A percentile compares a stretch with the other conserved stretches of the same genome.
phyloP scores from a whole-genome alignment of 1,140 invertebrate species.

The Drosophila sp. region DNA sequence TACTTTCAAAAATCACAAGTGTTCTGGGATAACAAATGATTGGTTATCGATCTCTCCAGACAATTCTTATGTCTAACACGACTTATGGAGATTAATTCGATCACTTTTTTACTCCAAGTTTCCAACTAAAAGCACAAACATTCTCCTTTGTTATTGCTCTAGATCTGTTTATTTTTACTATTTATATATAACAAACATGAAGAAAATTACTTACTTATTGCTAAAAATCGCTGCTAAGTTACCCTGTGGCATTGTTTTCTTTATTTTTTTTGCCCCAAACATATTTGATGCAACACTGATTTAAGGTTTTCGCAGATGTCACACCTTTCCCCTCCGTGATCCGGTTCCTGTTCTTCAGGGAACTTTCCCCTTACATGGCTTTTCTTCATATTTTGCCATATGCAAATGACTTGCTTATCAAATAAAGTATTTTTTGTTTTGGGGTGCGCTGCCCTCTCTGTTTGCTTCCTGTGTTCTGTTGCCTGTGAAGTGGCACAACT shows the following conservation, averaged over 20 bases:
- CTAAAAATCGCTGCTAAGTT: neutral
- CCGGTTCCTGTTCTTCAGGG: constrained; percentile 9
- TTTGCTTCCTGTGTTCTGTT: constrained; percentile 30
- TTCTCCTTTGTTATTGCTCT: no score
- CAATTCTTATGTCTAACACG: no score
- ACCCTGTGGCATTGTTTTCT: neutral
- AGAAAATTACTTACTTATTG: no score
- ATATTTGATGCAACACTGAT: constrained; percentile 69
- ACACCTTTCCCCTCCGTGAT: constrained; percentile 23
- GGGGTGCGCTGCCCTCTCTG: constrained; percentile 20
- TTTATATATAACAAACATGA: no score
- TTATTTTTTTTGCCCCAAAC: constrained; percentile 33
- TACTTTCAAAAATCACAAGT: no score
- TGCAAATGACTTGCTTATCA: constrained; percentile 80
- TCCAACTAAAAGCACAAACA: no score
- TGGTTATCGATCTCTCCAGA: no score
- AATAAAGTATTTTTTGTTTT: constrained; percentile 63
- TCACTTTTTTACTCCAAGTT: no score
- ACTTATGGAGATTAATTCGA: no score
- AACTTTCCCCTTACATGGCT: constrained; percentile 18
- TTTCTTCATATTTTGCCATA: constrained; percentile 60
- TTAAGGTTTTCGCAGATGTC: constrained; percentile 48
- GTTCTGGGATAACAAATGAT: no score
- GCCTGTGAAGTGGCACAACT: constrained; percentile 57
- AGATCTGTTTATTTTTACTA: no score